These are phyloP conservation scores for Atta cephalotes DNA, from an alignment of 1,140 invertebrate species.

Conservation along the genomic window DNA sequence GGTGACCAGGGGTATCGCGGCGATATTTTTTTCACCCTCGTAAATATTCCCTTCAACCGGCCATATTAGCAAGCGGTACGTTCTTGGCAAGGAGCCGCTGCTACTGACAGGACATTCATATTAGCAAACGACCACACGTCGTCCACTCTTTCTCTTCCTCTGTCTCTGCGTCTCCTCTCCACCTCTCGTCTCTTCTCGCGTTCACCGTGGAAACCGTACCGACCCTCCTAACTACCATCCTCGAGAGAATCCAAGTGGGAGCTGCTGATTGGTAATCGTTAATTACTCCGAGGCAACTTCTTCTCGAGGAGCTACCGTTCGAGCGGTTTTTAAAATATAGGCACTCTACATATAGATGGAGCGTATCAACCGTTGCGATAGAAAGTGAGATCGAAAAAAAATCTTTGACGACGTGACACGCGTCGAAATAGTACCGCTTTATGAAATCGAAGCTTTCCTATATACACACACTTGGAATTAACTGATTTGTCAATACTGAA, in stretches of 20 bases:
- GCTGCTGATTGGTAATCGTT: slow-evolving; percentile 78
- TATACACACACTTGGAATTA: not conserved
- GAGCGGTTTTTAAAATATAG: slow-evolving; percentile 64
- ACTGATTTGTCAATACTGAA: not conserved
- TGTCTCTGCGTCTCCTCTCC: slow-evolving; percentile 57
- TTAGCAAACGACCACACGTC: slow-evolving; percentile 75
- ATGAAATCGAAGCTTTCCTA: not conserved
- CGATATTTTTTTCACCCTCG: slow-evolving; percentile 81
- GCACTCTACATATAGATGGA: slow-evolving; percentile 32
- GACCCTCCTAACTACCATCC: slow-evolving; percentile 58
- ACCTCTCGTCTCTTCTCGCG: slow-evolving; percentile 38
- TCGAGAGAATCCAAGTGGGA: slow-evolving; percentile 68
- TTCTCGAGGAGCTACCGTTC: slow-evolving; percentile 57
- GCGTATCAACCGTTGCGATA: slow-evolving; percentile 2
- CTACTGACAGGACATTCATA: slow-evolving; percentile 84
- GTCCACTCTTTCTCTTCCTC: slow-evolving; percentile 72
- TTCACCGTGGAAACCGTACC: slow-evolving; percentile 56
- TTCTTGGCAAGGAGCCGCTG: slow-evolving; percentile 84
- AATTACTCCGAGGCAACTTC: slow-evolving; percentile 75
- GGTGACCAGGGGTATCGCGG: slow-evolving; percentile 51
- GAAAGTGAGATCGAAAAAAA: slow-evolving; percentile 48
- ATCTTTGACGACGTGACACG: not conserved
- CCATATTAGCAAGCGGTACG: slow-evolving; percentile 81
- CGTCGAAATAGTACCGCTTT: not conserved
- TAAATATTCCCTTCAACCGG: slow-evolving; percentile 83